Evolutionary conservation across 2,797 vertebrate genomes (phyloP), one percentile per base, ranked within the genome.

Genomic region (Lagorchestes hirsutus): DNA sequence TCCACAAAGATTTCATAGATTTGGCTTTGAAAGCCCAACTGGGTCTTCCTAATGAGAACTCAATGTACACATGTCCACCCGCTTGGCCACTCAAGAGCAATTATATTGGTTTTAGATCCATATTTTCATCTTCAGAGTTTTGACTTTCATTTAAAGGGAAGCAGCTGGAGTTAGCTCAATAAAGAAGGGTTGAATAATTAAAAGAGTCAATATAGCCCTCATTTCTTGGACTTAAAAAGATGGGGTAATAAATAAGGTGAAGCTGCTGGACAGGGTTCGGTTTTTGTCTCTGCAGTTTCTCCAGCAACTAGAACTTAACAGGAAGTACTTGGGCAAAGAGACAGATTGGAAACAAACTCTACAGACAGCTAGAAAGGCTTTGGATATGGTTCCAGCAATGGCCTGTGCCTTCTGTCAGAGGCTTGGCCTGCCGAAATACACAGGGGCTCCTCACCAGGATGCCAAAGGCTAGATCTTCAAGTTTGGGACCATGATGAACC

Each of bases 121-220:
- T 74, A n/a, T 27, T 10, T 24, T 59, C 28, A 54, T 91, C 94
- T 93, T 96, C 31, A 96, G 92, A 54, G 27, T 58, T 97, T 67
- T 55, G 67, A 91, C 22, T 96, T 97, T 93, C 54, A 90, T 90
- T 95, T 93, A 93, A 96, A 93, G 58, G 91, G 96, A 96, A 96
- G 87, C 6, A 92, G 82, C 54, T 97, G 55, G 90, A 40, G 82
- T 12, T 94, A 94, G 91, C 58, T 96, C 59, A 96, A 90, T 91
- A 94, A 95, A 95, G 94, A 95, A 52, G n/a, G 2, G n/a, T 90
- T 96, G 95, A 95, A 95, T 96, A 97, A 96, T 94, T 97, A 90
- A 96, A 95, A 96, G 14, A 95, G 59, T 96, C 94, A 94, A 94
- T 93, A 95, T 54, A 90, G 56, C 91, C 56, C 13, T 92, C 93